Evolutionary conservation across 2,113 vertebrate genomes (phyloP), one percentile per base, ranked within the genome.

Genomic region (Aspiorhynchus laticeps): DNA sequence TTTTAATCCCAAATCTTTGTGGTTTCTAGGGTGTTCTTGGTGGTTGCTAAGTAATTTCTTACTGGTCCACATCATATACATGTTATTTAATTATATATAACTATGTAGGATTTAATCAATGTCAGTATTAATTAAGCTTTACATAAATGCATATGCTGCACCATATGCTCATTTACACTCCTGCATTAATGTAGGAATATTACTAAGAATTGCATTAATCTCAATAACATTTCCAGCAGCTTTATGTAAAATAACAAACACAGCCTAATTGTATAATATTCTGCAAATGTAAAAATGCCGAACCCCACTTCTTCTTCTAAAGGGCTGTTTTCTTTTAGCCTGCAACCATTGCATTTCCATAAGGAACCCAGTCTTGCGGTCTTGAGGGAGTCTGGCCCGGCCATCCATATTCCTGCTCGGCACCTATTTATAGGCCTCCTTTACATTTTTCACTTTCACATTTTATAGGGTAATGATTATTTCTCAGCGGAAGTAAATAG

Each of bases 401-500:
- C 73, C 86, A 93, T 94, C 92, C 88, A 91, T 93, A 90, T 92
- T 89, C 43, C 76, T 87, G 88, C 88, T 89, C 86, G 28, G 88
- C n/a, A 14, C 91, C 92, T 93, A 93, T 95, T 94, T 94, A 94
- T 94, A 94, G 90, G 24, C 80, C 80, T 88, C 86, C 91, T 93
- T 93, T 93, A 92, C 91, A 95, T 93, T 91, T 92, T 91, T 93
- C 91, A 91, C 90, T 89, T 93, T 91, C 92, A 91, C 10, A 90
- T 92, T 94, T 95, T 93, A 94, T 92, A 91, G 92, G 91, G 89
- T 94, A 93, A 95, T 94, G 92, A 93, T 94, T 91, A 92, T 93
- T 94, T 91, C 89, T 80, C 88, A 83, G 87, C 90, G 90, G 87
- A 93, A 93, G 91, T 93, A 93, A 93, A 94, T 65, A 93, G 90